These are phyloP conservation scores for Opisthocomus hoazin DNA, from an alignment of 2,113 vertebrate genomes.

Conservation along the genomic window DNA sequence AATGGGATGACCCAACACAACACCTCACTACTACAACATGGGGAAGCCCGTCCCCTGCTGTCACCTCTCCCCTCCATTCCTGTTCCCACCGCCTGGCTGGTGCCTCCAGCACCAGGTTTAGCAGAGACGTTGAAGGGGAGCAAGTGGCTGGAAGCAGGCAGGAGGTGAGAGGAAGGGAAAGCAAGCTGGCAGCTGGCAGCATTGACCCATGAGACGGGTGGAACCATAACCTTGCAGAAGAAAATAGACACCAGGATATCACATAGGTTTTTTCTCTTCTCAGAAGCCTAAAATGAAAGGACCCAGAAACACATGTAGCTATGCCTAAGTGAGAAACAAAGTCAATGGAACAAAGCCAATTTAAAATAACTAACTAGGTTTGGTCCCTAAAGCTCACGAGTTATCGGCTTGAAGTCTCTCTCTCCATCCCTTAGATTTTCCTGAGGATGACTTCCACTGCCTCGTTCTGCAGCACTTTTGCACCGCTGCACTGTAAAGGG, in stretches of 20 bases:
- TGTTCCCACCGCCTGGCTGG: not conserved
- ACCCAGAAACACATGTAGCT: not conserved
- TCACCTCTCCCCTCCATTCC: not conserved
- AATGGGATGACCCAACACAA: not conserved
- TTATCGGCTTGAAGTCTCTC: not conserved
- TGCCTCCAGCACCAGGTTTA: not conserved
- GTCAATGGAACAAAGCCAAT: slow-evolving; percentile 29
- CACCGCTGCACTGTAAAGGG: not conserved
- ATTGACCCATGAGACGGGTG: accelerated
- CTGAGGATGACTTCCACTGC: not conserved
- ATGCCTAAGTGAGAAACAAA: not conserved
- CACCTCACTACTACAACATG: not conserved
- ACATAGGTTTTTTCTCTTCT: not conserved
- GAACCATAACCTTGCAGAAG: not conserved
- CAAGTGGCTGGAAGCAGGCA: not conserved
- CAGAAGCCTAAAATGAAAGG: not conserved
- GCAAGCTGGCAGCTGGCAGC: not conserved
- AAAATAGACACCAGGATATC: not conserved
- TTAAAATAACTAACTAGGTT: slow-evolving; percentile 47
- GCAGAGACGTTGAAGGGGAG: not conserved
- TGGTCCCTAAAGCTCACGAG: not conserved
- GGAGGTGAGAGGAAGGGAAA: not conserved
- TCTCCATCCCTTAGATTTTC: not conserved
- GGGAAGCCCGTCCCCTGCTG: accelerated
- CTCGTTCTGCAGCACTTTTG: not conserved